phyloP scores from a whole-genome alignment of 1,140 invertebrate genomes.

The Colletes latitarsis region DNA sequence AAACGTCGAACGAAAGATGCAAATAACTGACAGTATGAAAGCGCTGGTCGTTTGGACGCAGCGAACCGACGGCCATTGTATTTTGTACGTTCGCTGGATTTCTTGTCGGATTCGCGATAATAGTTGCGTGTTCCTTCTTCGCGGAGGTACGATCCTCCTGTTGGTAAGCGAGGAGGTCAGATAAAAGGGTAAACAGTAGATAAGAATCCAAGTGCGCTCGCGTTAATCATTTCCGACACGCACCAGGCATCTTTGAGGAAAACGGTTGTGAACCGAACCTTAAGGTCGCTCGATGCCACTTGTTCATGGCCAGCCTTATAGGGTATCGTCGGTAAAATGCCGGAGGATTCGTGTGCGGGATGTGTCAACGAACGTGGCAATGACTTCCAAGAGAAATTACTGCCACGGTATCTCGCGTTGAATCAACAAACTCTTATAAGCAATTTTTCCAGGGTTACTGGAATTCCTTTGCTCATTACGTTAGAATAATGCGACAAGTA shows the following conservation, averaged over 20 bases:
- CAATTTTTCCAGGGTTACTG: neutral
- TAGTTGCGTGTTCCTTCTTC: neutral
- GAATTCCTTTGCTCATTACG: neutral
- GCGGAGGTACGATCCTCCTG: neutral
- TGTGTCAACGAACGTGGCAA: neutral
- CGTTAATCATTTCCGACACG: conserved; percentile 50
- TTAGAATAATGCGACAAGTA: too few species aligned
- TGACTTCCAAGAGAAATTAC: neutral
- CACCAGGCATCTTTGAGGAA: conserved; percentile 19
- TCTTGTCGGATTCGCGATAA: neutral
- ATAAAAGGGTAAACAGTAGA: conserved; percentile 40
- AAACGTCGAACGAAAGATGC: neutral
- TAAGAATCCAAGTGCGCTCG: conserved; percentile 23
- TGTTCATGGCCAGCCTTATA: neutral
- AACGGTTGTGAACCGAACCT: neutral
- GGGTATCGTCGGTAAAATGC: neutral
- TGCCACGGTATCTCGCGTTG: neutral
- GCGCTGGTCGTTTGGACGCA: neutral
- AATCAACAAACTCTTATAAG: neutral
- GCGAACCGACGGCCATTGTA: neutral
- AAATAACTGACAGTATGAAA: neutral
- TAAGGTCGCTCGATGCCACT: conserved; percentile 5
- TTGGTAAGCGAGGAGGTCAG: conserved; percentile 21
- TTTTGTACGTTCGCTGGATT: neutral
- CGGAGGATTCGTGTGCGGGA: conserved; percentile 1